Evolutionary conservation across 2,113 vertebrate genomes (phyloP), one percentile per base, ranked within the genome.

Genomic region (Shinisaurus crocodilurus): DNA sequence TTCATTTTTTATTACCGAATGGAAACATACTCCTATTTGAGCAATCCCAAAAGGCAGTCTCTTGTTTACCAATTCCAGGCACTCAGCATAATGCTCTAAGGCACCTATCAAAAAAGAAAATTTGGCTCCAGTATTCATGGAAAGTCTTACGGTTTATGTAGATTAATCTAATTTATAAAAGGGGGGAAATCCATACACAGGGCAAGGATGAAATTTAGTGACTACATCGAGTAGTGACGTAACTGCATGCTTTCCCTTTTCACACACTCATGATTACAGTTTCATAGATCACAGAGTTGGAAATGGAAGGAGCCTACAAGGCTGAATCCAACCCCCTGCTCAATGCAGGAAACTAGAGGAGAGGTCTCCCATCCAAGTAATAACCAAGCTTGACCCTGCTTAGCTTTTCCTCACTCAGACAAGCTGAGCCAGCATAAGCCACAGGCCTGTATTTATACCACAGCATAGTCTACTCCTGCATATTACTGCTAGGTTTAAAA

Each of bases 11-110:
- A 88, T 91, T 88, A 95, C 0, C 37, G 97, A 94, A 91, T 97
- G 98, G 94, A 99, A 98, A 95, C 98, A 99, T 70, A 97, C 94
- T 77, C 99, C 99, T 48, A 97, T 95, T 82, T 99, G 98, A 91
- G 99, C 98, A 18, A 99, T 96, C 87, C 99, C 99, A 75, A 98
- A 99, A 0, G 99, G 98, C 3, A 99, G 93, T 90, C 96, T 99
- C 94, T 91, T 98, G 96, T 98, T 99, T 87, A 98, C 96, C 96
- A 99, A 82, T 87, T 98, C 97, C 91, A 99, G 87, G 25, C 97
- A 98, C 60, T 95, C 96, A n/a, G 95, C 85, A 32, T 98, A 99
- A 0, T 98, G 98, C 0, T 96, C 92, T 92, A 99, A 92, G 27
- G 98, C 98, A 92, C 98, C 99, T 99, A 94, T 57, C 81, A 82